Base-by-base conservation (phyloP, 1,140 invertebrate species). In the Nephila pilipes region DNA sequence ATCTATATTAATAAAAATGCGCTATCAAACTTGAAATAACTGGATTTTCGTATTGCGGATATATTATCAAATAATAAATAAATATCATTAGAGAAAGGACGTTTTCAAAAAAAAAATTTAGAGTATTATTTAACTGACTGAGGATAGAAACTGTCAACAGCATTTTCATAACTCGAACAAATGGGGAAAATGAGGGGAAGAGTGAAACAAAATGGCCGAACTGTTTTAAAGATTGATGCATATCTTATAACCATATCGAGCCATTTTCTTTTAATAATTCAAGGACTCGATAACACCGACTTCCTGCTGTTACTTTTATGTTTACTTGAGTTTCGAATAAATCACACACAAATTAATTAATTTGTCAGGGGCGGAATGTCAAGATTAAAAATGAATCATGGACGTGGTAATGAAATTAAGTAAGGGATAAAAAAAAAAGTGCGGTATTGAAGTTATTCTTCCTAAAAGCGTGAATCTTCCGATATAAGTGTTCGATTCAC, bases 301-400 rank as follows among this genome's bases (percentile, higher is more conserved):
- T 75, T 75, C 69, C 69, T 75, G 69, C 69, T 5, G 69, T 75
- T 75, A 75, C 14, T 75, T 75, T 75, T 29, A 75, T 75, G 69
- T 75, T 75, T 36, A 36, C 12, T 75, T 36, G 69, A 29, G 36
- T 16, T 75, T 29, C 69, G 18, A 18, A 36, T 75, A 75, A 75
- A 75, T 75, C 69, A 75, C 18, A 32, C 69, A 75, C 69, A 36
- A 36, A 36, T 32, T 75, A 75, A 75, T 75, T 75, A 75, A 75
- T 75, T 75, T 75, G 69, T 75, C 29, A 75, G 25, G 18, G 69
- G 12, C 29, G 69, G 69, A 75, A 75, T 36, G 69, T 75, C 69
- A 32, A 32, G 69, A 75, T 75, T 36, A 20, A 32, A 75, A 36
- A 75, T 75, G 69, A 75, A 75, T 75, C 69, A 75, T 36, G 29